Evolutionary conservation across 2,113 vertebrate species (phyloP), one percentile per base, ranked within the genome.

Genomic region (Calcarius ornatus): DNA sequence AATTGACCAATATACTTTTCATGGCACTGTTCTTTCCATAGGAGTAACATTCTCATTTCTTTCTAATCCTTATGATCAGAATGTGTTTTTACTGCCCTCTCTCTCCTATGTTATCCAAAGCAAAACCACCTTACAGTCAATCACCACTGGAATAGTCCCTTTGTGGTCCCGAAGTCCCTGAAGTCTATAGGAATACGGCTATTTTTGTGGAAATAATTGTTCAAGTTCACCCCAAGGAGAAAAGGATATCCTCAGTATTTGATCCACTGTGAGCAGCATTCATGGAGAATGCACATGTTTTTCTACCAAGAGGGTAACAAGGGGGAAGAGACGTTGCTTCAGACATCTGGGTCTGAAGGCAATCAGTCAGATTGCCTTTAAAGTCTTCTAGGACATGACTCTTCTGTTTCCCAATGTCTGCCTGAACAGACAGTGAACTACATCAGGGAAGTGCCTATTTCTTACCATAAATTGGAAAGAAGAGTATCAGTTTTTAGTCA

Each of bases 231-330:
- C 11, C 11, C 54, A 57, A 20, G 4, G 18, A 47, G 35, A 37
- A 57, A 80, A 80, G 12, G 2, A n/a, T 64, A 23, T 35, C 15
- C 18, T 77, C 51, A n/a, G 38, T 35, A 37, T 71, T 78, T 71
- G 43, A 68, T 54, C 43, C 28, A 30, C 18, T 15, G 27, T 0
- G 0, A 22, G 15, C 25, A 66, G 19, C 30, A 24, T 40, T 66
- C 14, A 5, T 11, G 2, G 30, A 63, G 51, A 90, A 66, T 0
- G 1, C 6, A 13, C 12, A 2, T 2, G 2, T 5, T 47, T 28
- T 35, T 72, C 48, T 33, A 42, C 9, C 14, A 79, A 61, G 37
- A 69, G 11, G 28, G 24, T 42, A 81, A 42, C 6, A 20, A 73
- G 35, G 7, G 20, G 28, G 15, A 54, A 63, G 12, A 47, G 20